Evolutionary conservation across 2,797 vertebrate genomes (phyloP), one percentile per base, ranked within the genome.

Genomic region (Manis javanica): DNA sequence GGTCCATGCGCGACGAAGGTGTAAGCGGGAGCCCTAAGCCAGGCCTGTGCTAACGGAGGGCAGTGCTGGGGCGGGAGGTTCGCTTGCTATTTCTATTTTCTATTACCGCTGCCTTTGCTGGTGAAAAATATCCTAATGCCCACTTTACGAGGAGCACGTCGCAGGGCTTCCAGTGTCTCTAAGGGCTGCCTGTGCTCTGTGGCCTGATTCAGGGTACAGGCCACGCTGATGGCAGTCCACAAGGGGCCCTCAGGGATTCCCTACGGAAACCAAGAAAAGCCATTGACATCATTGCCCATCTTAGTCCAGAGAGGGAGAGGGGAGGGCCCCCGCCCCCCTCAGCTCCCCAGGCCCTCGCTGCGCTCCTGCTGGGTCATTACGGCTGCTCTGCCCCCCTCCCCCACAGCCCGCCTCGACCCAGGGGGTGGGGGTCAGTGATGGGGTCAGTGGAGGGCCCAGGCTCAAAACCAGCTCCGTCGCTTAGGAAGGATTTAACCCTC

Each of bases 401-500:
- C 97, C 82, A 93, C 66, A 39, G 88, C 75, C 90, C 39, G 53
- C 68, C 6, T 42, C 88, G 95, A 97, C 95, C 92, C 72, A 72
- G 61, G 75, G 88, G 93, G 87, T 46, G 78, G 72, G 72, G 96
- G 95, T 97, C 94, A 96, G 9, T 13, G 61, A 82, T 13, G 64
- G 91, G 97, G 95, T 97, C 96, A 96, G 42, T 55, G 42, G 53
- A 94, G 81, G 93, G 34, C 81, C 90, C 46, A 78, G 34, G 90
- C 90, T 90, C 82, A 83, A 96, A 95, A 91, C 57, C 69, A 71
- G 57, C 90, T 95, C 93, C n/a, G 68, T 29, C 0, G 29, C 66
- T 72, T n/a, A 90, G 46, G 59, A 94, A 88, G 90, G 96, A 91
- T 94, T 97, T 96, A 97, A 97, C 97, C 72, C 95, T 94, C 83